Conservation (phyloP, 2,888 invertebrate genomes). For the Drosophila incognita region DNA sequence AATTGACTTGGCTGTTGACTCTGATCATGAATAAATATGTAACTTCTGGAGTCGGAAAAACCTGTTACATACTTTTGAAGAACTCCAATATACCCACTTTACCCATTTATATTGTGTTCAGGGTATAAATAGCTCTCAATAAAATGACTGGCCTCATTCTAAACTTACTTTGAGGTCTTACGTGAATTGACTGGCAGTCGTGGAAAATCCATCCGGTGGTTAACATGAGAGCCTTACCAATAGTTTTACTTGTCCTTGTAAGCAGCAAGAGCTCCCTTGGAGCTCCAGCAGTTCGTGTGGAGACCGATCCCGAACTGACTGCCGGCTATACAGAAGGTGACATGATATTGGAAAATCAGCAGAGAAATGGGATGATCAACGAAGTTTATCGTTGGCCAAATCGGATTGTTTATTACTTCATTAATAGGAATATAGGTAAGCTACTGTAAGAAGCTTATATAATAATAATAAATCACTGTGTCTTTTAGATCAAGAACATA, state of each 20-base stretch:
- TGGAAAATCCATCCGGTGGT: background rate
- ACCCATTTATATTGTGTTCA: background rate
- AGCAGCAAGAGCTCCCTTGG: slow-evolving; percentile 5
- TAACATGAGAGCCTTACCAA: slow-evolving; percentile 41
- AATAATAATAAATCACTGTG: background rate
- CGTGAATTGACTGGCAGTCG: slow-evolving; percentile 20
- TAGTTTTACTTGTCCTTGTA: slow-evolving; percentile 6
- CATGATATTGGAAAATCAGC: slow-evolving; percentile 86
- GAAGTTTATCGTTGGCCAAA: slow-evolving; percentile 87
- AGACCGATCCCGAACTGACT: slow-evolving; percentile 89
- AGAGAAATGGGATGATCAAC: slow-evolving; percentile 87
- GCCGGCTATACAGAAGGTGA: slow-evolving; percentile 91
- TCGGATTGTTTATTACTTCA: slow-evolving; percentile 88
- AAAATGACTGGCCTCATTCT: slow-evolving; percentile 13
- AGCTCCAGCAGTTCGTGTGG: slow-evolving; percentile 36
- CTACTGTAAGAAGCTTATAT: background rate
- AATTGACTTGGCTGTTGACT: background rate
- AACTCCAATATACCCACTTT: background rate
- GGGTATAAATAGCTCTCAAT: slow-evolving; percentile 2
- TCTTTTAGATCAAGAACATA: slow-evolving; percentile 85
- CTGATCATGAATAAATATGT: background rate
- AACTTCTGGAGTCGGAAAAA: background rate
- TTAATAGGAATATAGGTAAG: slow-evolving; percentile 55
- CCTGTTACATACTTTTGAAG: background rate
- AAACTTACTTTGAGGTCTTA: background rate